Conservation (phyloP, 2,888 invertebrate genomes). For the Crossocerus cetratus region DNA sequence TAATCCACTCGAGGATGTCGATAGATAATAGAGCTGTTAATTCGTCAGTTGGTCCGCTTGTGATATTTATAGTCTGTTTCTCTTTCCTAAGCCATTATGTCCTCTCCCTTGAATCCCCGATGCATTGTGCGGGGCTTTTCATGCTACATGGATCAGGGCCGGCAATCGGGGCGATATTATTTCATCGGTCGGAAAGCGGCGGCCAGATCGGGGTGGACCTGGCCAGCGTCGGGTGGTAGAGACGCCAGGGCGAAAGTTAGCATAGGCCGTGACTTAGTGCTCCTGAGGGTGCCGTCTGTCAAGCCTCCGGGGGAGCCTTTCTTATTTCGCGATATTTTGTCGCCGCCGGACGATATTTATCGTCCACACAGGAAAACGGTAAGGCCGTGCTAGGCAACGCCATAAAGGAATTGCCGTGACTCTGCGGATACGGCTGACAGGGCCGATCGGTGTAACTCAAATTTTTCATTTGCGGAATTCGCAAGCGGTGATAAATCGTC, state of each 20-base stretch:
- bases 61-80: neutral
- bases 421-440: neutral
- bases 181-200: slow-evolving; percentile 66
- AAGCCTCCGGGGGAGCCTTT: slow-evolving; percentile 63
- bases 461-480: slow-evolving; percentile 2
- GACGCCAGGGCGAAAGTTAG: slow-evolving; percentile 64
- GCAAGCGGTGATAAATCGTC: neutral
- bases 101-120: slow-evolving; percentile 2
- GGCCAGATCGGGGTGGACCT: slow-evolving; percentile 19
- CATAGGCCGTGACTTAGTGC: slow-evolving; percentile 75
- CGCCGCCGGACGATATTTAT: slow-evolving; percentile 72
- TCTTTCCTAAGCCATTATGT: slow-evolving; percentile 23
- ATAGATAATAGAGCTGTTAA: neutral
- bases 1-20: neutral
- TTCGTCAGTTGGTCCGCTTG: neutral
- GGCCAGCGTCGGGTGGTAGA: slow-evolving; percentile 14
- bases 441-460: slow-evolving; percentile 1
- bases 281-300: slow-evolving; percentile 76
- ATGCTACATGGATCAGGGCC: slow-evolving; percentile 54
- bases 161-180: slow-evolving; percentile 69
- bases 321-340: slow-evolving; percentile 75
- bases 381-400: neutral
- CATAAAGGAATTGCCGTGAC: neutral
- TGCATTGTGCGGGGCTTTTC: slow-evolving; percentile 45
- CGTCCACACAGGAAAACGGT: slow-evolving; percentile 59